Evolutionary conservation across 2,888 invertebrate genomes (phyloP), one percentile per base, ranked within the genome.

Genomic region (Magallana nippona): DNA sequence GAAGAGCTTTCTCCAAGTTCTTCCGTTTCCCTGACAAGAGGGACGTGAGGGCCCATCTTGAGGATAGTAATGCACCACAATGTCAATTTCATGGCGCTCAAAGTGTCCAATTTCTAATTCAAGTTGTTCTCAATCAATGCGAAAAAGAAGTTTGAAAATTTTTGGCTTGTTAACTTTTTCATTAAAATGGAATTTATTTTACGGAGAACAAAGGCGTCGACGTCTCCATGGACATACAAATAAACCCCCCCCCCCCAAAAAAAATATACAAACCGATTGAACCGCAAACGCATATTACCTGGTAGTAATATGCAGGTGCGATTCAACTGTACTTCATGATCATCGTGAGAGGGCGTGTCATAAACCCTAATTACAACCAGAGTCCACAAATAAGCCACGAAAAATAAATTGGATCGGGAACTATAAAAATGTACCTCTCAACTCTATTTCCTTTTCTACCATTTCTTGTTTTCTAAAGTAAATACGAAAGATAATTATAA

Each of bases 391-490:
- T 71, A 71, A 71, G 22, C 71, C 71, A 22, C 27, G 63, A 27
- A 71, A 27, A 71, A 71, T 71, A 71, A 71, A 71, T 71, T 71
- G 71, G 71, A 71, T 71, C 71, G 71, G 2, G 71, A 32, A 13
- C 22, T 71, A 71, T 71, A 71, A 71, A 15, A 71, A 27, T 71
- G 27, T 27, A 71, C 71, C 71, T 32, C 27, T 71, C 71, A 32
- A 71, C 71, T 27, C 71, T 27, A 71, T 71, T 27, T 71, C 71
- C 71, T 71, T 71, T 71, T 71, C 71, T 71, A 71, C 71, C 71
- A 27, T 71, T 32, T 71, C 71, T 71, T 71, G 71, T 71, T 71
- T 71, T 71, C 71, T 71, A 71, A 71, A 71, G 71, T 71, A 71
- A 71, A 71, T 27, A 71, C 22, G 71, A 71, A 32, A 71, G 13